Evolutionary conservation across 2,888 invertebrate species (phyloP).

Genomic region (Molorchus minor): DNA sequence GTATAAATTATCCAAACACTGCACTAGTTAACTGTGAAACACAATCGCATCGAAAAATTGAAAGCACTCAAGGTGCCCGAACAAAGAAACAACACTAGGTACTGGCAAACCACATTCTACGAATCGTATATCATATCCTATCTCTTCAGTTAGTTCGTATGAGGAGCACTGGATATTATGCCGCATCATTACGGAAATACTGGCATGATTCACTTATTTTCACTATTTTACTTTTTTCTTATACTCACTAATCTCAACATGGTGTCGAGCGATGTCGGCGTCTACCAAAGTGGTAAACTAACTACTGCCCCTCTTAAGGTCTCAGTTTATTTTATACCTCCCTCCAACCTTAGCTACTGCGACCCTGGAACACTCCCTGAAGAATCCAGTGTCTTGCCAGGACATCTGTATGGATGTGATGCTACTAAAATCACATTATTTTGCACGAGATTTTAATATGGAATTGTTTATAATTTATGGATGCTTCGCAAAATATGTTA

Average conservation of each 20-base stretch:
- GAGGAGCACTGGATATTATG: slow-evolving; percentile 6
- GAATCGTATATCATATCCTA: slow-evolving; percentile 24
- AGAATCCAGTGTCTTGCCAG: slow-evolving; percentile 35
- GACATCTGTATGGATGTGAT: slow-evolving; percentile 9
- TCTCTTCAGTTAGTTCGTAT: slow-evolving; percentile 15
- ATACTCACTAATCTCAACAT: slow-evolving; percentile 59
- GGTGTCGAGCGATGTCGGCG: slow-evolving; percentile 47
- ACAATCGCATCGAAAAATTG: not conserved
- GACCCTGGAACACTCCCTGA: slow-evolving; percentile 61
- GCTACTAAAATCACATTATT: no score
- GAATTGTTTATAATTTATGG: no score
- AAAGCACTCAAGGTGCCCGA: slow-evolving; percentile 8
- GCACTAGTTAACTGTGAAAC: no score
- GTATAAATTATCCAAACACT: no score
- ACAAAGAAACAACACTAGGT: slow-evolving; percentile 26
- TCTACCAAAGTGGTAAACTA: slow-evolving; percentile 58
- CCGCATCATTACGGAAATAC: slow-evolving; percentile 14
- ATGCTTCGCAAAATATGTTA: no score
- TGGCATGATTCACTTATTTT: slow-evolving; percentile 11
- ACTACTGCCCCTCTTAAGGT: slow-evolving; percentile 60
- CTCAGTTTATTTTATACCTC: slow-evolving; percentile 57
- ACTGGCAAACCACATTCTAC: slow-evolving; percentile 25
- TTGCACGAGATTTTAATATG: no score
- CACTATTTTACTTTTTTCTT: slow-evolving; percentile 16
- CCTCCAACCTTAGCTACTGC: slow-evolving; percentile 59